Evolutionary conservation across 2,888 invertebrate genomes (phyloP), one percentile per base, ranked within the genome.

Genomic region (Mayetiola destructor): DNA sequence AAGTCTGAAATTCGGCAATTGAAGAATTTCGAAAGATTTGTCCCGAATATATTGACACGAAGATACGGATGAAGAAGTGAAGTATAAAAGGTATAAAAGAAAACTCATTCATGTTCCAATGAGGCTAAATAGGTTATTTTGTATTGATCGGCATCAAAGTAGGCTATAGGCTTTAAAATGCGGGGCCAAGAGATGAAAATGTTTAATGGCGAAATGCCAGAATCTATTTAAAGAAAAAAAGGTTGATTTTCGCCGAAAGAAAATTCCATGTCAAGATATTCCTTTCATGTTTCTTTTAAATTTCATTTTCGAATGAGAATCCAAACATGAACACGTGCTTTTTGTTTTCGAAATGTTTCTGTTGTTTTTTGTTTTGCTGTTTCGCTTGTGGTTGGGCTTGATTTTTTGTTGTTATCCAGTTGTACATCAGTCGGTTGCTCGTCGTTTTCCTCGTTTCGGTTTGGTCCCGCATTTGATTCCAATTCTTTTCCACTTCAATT

Each of bases 191-290:
- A 42, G 42, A 23, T 2, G 16, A 42, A 42, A 23, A 42, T 21
- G 48, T 48, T 23, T 48, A 23, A 48, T 48, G 48, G 16, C 48
- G 48, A 48, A 27, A 27, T 48, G 48, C 48, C n/a, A 48, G 27
- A 5, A 48, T 48, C 48, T n/a, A 48, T 48, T 48, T 48, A 48
- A n/a, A 48, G 27, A 27, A 27, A 48, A 16, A 8, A 48, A 4
- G 42, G 14, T 9, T 23, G 23, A 42, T 23, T 4, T 23, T 3
- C 18, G 3, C 4, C 36, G 3, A 36, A 4, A 42, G 48, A 48
- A 48, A 48, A 40, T 40, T 12, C 40, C 40, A 40, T 40, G 40
- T 40, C 10, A 40, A 40, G 23, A 21, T 21, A 48, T 48, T 48
- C 48, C n/a, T 2, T 48, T 48, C 48, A 9, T n/a, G 27, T 23